Percentiles rank a stretch among this genome's conserved stretches.
Conservation (phyloP, 2,797 vertebrate species). For the Novumbra hubbsi region DNA sequence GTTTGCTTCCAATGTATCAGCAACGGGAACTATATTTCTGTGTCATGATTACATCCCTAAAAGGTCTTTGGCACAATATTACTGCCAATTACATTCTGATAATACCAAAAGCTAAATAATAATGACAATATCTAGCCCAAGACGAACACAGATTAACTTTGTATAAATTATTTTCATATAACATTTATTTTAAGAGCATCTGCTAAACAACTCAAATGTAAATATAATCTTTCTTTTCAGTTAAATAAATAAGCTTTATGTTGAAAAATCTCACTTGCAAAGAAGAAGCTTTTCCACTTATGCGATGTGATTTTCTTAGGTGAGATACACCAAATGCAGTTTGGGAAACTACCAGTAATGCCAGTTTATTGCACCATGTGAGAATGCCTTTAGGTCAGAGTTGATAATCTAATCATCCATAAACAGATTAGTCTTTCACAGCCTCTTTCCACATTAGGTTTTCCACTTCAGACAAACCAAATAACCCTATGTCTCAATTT, state of each 20-base stretch:
- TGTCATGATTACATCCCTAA: neutral
- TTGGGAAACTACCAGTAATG: constrained; percentile 13
- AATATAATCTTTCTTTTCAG: neutral
- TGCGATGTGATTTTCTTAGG: constrained; percentile 16
- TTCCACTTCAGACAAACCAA: constrained; percentile 5
- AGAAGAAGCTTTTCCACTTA: neutral
- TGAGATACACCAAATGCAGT: constrained; percentile 30
- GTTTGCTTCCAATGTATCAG: too few species aligned
- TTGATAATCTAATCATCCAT: constrained; percentile 49
- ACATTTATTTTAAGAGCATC: too few species aligned
- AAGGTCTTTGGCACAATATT: neutral
- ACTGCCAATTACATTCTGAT: neutral
- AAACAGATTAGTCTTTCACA: constrained; percentile 8
- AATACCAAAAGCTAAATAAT: neutral
- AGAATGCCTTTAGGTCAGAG: constrained; percentile 39
- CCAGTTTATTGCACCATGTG: constrained; percentile 28
- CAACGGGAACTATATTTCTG: neutral
- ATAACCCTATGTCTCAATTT: neutral
- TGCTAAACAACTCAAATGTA: too few species aligned
- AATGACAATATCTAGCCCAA: neutral
- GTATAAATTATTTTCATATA: neutral
- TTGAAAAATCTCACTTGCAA: neutral
- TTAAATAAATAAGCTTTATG: neutral
- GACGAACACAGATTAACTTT: neutral
- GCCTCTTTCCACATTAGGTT: neutral